Evolutionary conservation across 2,888 invertebrate genomes (phyloP).

Genomic region (Plagodis dolabraria): DNA sequence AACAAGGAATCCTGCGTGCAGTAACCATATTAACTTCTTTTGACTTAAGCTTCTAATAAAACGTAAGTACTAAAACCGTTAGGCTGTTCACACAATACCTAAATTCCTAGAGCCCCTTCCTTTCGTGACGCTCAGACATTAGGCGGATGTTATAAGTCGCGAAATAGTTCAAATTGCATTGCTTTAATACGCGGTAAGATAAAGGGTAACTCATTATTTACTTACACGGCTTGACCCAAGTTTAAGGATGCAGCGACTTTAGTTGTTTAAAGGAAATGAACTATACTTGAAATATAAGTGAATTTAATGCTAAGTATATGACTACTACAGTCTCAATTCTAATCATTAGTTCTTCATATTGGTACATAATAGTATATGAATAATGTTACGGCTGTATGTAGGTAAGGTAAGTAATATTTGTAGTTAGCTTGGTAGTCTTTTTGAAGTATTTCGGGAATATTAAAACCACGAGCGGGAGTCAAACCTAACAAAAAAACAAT

Average conservation of each 20-base stretch:
- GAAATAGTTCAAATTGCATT: constrained; percentile 52
- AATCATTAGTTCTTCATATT: too few species aligned
- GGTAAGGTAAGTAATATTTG: too few species aligned
- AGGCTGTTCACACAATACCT: constrained; percentile 1
- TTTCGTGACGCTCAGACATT: constrained; percentile 36
- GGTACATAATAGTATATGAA: too few species aligned
- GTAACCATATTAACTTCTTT: background rate
- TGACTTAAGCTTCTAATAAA: background rate
- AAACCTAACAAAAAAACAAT: too few species aligned
- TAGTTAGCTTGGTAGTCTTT: too few species aligned
- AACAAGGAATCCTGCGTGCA: background rate
- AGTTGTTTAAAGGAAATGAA: too few species aligned
- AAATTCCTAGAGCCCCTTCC: constrained; percentile 5
- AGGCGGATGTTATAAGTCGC: constrained; percentile 20
- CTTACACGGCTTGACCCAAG: background rate
- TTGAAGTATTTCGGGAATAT: too few species aligned
- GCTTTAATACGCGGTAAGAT: constrained; percentile 50
- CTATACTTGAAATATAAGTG: too few species aligned
- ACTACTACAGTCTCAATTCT: too few species aligned
- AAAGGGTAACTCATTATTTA: constrained; percentile 36
- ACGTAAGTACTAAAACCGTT: constrained; percentile 1
- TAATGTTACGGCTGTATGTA: too few species aligned
- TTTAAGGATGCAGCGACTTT: constrained; percentile 4
- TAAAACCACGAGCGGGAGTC: too few species aligned
- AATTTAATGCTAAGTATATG: too few species aligned